Evolutionary conservation across 2,888 invertebrate genomes (phyloP), one percentile per base, ranked within the genome.

Genomic region (Operophtera brumata): DNA sequence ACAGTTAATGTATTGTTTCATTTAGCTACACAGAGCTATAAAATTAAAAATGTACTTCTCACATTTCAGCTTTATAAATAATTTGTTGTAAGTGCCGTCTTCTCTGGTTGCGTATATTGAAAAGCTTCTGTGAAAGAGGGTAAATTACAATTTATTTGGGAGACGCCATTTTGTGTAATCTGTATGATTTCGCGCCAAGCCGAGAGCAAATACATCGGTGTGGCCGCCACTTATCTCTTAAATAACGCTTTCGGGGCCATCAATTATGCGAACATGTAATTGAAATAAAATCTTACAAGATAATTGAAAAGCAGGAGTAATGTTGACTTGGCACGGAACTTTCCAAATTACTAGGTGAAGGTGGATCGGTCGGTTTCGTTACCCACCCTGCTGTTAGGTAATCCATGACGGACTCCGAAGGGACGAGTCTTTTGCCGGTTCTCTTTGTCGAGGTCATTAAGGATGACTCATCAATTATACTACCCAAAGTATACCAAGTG

Each of bases 181-280:
- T 66, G 65, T 69, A 64, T 69, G 65, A 70, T 75, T 70, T 73
- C 69, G 64, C 68, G 64, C 69, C 66, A 60, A 57, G 41, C 64
- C 49, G 61, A 64, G 64, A 58, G 62, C 66, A 74, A 73, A 74
- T 70, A 71, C 54, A 46, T 48, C 51, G 14, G 58, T 56, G 56
- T 54, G 53, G 58, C 46, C 50, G 40, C 39, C 55, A 54, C 56
- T 56, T 55, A 58, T 48, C 58, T 66, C 59, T 62, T 56, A 75
- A 77, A 75, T 69, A 66, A 69, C 66, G 66, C 68, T 67, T 65
- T 63, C 52, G 58, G 64, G 71, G 65, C 72, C 76, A 64, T 66
- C 73, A 78, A 77, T 78, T 78, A 77, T 62, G 64, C 60, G 66
- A 67, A 71, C 71, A 59, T 72, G 67, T 78, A 77, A 77, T 78